Percentiles rank a stretch among this genome's conserved stretches.
Evolutionary conservation across 2,797 vertebrate species (phyloP).

Genomic region (Netta rufina): DNA sequence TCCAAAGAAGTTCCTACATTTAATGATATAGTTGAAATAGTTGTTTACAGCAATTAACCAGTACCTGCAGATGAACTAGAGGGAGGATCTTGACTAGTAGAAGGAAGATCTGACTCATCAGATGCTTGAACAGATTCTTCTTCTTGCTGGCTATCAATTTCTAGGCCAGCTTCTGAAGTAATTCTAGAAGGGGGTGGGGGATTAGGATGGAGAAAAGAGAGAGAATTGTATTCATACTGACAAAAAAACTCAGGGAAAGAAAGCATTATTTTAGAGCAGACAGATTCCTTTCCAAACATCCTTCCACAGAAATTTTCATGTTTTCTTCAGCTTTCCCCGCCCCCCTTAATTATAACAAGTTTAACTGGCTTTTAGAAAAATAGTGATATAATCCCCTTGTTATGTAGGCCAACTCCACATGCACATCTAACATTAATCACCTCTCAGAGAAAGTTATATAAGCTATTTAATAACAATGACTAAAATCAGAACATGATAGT

Average conservation of each 20-base stretch:
- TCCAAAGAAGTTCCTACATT: neutral
- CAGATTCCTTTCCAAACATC: neutral
- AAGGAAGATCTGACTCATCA: conserved; percentile 89
- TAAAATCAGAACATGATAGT: neutral
- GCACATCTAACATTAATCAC: neutral
- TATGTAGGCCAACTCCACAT: neutral
- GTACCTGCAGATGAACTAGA: conserved; percentile 92
- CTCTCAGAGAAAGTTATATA: neutral
- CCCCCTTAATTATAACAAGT: neutral
- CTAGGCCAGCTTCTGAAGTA: conserved; percentile 85
- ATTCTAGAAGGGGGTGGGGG: conserved; percentile 62
- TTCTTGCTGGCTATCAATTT: conserved; percentile 89
- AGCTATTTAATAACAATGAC: neutral
- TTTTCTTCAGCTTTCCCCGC: neutral
- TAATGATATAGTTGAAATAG: neutral
- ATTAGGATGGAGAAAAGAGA: neutral
- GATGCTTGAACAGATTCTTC: conserved; percentile 88
- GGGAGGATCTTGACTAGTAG: conserved; percentile 95
- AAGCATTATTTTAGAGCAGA: neutral
- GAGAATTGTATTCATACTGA: fast-evolving
- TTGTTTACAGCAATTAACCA: neutral
- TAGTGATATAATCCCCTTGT: neutral
- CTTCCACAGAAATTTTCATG: neutral
- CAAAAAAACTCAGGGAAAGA: neutral
- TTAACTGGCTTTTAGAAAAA: neutral